These are phyloP conservation scores for Schrankia costaestrigalis DNA, from an alignment of 2,888 invertebrate species.

Conservation along the genomic window DNA sequence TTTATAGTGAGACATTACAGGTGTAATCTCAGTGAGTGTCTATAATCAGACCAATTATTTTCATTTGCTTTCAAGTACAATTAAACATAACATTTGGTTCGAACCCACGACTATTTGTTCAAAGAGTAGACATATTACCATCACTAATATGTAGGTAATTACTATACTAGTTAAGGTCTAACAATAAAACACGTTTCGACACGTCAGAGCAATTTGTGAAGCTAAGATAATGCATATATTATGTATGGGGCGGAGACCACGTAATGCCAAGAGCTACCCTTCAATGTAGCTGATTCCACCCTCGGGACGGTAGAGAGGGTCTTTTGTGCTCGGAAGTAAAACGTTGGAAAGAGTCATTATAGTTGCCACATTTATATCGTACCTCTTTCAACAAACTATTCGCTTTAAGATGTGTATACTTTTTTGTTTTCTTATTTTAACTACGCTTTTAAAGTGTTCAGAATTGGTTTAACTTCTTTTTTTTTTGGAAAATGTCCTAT, in stretches of 20 bases:
- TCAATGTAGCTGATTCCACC: slow-evolving; percentile 52
- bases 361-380: slow-evolving; percentile 4
- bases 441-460: too few relatives aligned
- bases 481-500: too few relatives aligned
- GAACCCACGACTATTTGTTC: too few relatives aligned
- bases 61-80: too few relatives aligned
- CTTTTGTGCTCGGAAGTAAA: slow-evolving; percentile 34
- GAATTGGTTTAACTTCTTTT: too few relatives aligned
- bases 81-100: too few relatives aligned
- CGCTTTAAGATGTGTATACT: too few relatives aligned
- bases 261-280: slow-evolving; percentile 46
- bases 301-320: slow-evolving; percentile 42
- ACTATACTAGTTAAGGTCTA: slow-evolving; percentile 21
- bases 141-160: slow-evolving; percentile 11
- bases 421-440: too few relatives aligned
- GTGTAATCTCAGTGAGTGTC: too few relatives aligned
- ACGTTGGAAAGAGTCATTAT: slow-evolving; percentile 32
- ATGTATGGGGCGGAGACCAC: slow-evolving; percentile 47
- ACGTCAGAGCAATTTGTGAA: slow-evolving; percentile 42
- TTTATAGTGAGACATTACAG: too few relatives aligned
- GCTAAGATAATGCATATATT: slow-evolving; percentile 51
- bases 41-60: too few relatives aligned
- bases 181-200: slow-evolving; percentile 41
- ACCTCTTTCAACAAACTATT: neutral
- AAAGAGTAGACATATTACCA: neutral